Evolutionary conservation across 2,888 invertebrate genomes (phyloP).

Genomic region (Biston stratarius): DNA sequence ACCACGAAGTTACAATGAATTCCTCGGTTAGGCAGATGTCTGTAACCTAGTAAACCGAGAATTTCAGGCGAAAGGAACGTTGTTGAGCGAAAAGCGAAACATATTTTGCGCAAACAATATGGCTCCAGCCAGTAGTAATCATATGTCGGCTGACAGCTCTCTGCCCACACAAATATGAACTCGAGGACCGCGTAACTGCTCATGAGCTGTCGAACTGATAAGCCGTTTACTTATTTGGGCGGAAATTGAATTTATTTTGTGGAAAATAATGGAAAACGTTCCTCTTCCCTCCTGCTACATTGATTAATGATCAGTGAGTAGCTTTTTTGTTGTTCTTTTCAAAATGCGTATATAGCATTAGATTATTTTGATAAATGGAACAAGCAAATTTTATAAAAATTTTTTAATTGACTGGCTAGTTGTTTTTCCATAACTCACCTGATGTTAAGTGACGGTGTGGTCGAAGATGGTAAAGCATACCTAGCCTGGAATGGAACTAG

Average conservation of each 20-base stretch:
- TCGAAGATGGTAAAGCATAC: no score
- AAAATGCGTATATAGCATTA: not conserved
- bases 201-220: slow-evolving; percentile 65
- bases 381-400: no score
- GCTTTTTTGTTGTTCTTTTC: slow-evolving; percentile 1
- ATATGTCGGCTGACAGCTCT: slow-evolving; percentile 41
- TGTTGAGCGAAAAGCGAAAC: slow-evolving; percentile 1
- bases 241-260: slow-evolving; percentile 65
- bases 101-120: slow-evolving; percentile 45
- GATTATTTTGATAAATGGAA: not conserved
- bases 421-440: no score
- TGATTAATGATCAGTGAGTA: slow-evolving; percentile 31
- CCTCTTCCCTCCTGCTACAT: not conserved
- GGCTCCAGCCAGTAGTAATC: slow-evolving; percentile 47
- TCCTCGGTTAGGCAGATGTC: not conserved
- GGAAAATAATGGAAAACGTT: slow-evolving; percentile 34
- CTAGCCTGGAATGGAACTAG: no score
- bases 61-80: not conserved
- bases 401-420: no score
- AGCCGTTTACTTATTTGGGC: slow-evolving; percentile 55
- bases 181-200: slow-evolving; percentile 56
- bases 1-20: not conserved
- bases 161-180: slow-evolving; percentile 45
- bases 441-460: no score
- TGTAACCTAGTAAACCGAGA: not conserved